A percentile compares a stretch with the other conserved stretches of the same genome.
Conservation (phyloP, 2,888 invertebrate genomes). For the Ichneumoninae sp. region DNA sequence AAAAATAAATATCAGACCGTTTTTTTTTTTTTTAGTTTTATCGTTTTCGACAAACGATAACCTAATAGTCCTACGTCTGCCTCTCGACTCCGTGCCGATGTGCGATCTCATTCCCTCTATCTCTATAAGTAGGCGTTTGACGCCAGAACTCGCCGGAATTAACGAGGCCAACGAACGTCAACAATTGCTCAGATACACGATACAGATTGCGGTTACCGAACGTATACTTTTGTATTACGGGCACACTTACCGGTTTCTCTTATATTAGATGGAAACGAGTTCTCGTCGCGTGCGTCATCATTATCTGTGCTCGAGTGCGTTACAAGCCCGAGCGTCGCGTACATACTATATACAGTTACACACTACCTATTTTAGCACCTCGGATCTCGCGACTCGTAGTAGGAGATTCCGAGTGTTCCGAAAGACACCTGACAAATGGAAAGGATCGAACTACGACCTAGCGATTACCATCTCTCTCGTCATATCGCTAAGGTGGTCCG, state of each 20-base stretch:
- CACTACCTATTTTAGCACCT: conserved; percentile 36
- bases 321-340: no score
- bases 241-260: no score
- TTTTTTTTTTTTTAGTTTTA: no score
- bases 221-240: not conserved
- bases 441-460: not conserved
- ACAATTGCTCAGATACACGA: conserved; percentile 54
- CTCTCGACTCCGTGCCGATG: no score
- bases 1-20: no score
- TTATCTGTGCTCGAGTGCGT: no score
- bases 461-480: not conserved
- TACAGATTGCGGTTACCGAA: conserved; percentile 53
- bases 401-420: not conserved
- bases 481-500: not conserved
- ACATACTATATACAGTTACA: not conserved
- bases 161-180: conserved; percentile 60
- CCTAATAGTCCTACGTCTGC: no score
- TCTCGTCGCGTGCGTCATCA: no score
- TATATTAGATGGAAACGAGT: no score
- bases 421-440: conserved; percentile 12
- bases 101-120: no score
- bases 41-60: not conserved
- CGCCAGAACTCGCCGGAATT: not conserved
- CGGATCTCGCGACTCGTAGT: not conserved
- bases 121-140: not conserved